phyloP scores from a whole-genome alignment of 1,140 invertebrate genomes.

The Nebria ingens region DNA sequence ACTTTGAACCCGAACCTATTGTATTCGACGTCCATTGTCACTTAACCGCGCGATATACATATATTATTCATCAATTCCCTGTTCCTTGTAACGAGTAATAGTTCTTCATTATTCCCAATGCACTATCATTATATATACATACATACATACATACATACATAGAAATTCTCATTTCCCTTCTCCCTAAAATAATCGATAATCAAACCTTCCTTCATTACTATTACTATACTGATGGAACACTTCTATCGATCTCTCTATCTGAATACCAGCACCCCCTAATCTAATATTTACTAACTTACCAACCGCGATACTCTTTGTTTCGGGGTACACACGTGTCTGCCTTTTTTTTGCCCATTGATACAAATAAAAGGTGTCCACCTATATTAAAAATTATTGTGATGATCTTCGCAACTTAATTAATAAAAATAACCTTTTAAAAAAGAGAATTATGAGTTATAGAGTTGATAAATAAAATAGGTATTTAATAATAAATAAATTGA shows the following conservation, averaged over 20 bases:
- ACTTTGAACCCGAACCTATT: background rate
- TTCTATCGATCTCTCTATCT: too few species aligned
- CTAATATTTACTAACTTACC: conserved; percentile 12
- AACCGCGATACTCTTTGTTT: conserved; percentile 24
- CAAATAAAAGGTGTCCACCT: conserved; percentile 32
- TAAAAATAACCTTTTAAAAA: conserved; percentile 22
- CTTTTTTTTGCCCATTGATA: conserved; percentile 33
- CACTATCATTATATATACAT: too few species aligned
- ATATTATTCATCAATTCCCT: too few species aligned
- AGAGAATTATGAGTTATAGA: conserved; percentile 31
- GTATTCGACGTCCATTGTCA: background rate
- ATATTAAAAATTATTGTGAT: conserved; percentile 33
- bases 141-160: too few species aligned
- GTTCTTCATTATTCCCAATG: too few species aligned
- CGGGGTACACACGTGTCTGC: conserved; percentile 31
- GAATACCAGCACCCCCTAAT: too few species aligned
- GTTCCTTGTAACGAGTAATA: too few species aligned
- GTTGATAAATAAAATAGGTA: conserved; percentile 19
- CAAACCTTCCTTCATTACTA: too few species aligned
- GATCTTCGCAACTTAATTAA: conserved; percentile 33
- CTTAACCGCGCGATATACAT: too few species aligned
- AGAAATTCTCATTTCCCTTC: too few species aligned
- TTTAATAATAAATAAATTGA: conserved; percentile 7
- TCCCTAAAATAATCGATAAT: too few species aligned
- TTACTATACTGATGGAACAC: too few species aligned